Percentiles rank a stretch among this genome's conserved stretches.
Conservation (phyloP, 2,888 invertebrate genomes). For the Lumbricus terrestris region DNA sequence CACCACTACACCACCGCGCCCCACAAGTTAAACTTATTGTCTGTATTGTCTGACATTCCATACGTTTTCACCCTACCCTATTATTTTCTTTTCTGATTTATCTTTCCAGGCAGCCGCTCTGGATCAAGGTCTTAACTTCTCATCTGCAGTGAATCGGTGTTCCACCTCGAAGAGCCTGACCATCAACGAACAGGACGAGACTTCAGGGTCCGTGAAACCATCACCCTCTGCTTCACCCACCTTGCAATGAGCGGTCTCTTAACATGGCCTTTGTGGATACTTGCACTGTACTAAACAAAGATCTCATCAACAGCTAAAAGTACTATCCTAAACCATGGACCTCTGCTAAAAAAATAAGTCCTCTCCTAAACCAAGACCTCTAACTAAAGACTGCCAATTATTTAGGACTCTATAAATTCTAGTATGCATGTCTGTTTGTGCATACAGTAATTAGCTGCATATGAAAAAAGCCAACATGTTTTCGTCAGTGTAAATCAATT, state of each 20-base stretch:
- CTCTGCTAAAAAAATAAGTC: no score
- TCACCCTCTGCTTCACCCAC: background rate
- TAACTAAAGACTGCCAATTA: background rate
- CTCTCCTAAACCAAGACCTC: background rate
- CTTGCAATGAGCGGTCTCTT: background rate
- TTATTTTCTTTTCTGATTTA: no score
- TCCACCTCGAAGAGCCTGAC: background rate
- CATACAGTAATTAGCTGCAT: background rate
- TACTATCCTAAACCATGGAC: no score
- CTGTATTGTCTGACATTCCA: no score
- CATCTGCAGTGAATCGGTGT: conserved; percentile 8
- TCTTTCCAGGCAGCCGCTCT: background rate
- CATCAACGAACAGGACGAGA: background rate
- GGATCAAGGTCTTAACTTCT: conserved; percentile 5
- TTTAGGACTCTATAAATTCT: background rate
- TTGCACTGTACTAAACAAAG: no score
- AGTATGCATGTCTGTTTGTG: background rate
- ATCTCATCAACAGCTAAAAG: background rate
- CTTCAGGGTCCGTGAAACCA: background rate
- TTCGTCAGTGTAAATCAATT: background rate
- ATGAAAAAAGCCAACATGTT: background rate
- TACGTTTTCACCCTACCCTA: no score
- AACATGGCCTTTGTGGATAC: background rate
- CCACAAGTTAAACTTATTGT: no score
- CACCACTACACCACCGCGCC: no score